Conservation (phyloP, 2,888 invertebrate genomes). For the Lasioglossum lativentre region DNA sequence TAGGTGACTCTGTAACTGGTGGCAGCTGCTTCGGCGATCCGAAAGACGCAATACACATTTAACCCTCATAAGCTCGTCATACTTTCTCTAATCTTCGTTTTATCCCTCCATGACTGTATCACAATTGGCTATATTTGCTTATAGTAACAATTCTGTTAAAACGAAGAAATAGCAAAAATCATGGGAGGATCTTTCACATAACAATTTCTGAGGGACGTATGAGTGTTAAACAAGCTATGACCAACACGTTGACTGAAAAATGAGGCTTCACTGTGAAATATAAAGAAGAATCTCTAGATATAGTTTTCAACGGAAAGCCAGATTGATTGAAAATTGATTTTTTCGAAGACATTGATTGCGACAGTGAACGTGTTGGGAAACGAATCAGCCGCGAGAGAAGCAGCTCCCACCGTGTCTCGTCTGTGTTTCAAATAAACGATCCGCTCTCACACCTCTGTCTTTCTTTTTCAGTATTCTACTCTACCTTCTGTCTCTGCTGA, state of each 20-base stretch:
- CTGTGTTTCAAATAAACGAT: slow-evolving; percentile 54
- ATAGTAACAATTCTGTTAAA: neutral
- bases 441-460: slow-evolving; percentile 36
- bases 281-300: neutral
- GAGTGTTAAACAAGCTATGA: neutral
- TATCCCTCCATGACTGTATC: neutral
- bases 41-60: neutral
- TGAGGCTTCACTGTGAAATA: neutral
- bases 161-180: neutral
- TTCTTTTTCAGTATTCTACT: slow-evolving; percentile 45
- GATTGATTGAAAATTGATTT: neutral
- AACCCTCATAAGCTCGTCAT: neutral
- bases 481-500: slow-evolving; percentile 34
- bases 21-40: slow-evolving; percentile 32
- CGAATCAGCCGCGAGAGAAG: neutral
- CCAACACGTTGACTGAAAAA: neutral
- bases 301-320: neutral
- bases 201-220: neutral
- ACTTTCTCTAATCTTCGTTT: neutral
- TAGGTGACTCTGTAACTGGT: slow-evolving; percentile 39
- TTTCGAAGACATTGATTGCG: neutral
- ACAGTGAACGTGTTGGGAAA: slow-evolving; percentile 4
- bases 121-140: neutral
- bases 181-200: neutral
- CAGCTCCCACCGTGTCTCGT: slow-evolving; percentile 25